Base-by-base conservation (phyloP, 2,797 vertebrate species). In the Danionella dracula region DNA sequence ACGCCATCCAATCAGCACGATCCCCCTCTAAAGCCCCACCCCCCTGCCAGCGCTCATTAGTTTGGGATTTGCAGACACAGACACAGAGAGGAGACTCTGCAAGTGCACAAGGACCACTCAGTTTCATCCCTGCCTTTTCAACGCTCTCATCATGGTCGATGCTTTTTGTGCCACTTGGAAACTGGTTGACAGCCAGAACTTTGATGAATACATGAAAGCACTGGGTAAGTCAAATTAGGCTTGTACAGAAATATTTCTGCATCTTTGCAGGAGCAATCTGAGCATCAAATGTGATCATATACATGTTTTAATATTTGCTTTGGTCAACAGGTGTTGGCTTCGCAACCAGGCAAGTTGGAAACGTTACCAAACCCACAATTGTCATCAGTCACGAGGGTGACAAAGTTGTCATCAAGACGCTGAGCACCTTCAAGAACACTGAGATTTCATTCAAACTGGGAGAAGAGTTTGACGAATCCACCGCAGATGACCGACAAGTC, bases 131-230 rank as follows among this genome's bases (percentile, higher is more conserved):
- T 34, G 4, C 16, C n/a, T 34, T 29, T 35, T 10, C 12, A 67
- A n/a, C n/a, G 35, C 62, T 67, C 17, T 70, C 83, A 89, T 56
- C 69, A 95, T 97, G 95, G 93, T 94, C 56, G 94, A 97, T 66
- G 89, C 92, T 78, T 98, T 98, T 84, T 97, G 94, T 73, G 93
- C 85, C 5, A 95, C 92, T 35, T 98, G 96, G 95, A 97, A 95
- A 76, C 84, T 98, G 83, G 81, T 90, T 0, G 93, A 97, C 78
- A 98, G 93, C 83, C 90, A 96, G 78, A 96, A 98, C 82, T 98
- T 99, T 78, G 96, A 99, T 66, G 95, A 96, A 11, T 98, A 97
- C 73, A 96, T 99, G 96, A 98, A 96, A 78, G 85, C 91, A 3
- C 72, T 99, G 42, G 96, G 96, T 96, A 78, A 76, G 91, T 89